Evolutionary conservation across 1,140 invertebrate genomes (phyloP), one percentile per base, ranked within the genome.

Genomic region (Limonius californicus): DNA sequence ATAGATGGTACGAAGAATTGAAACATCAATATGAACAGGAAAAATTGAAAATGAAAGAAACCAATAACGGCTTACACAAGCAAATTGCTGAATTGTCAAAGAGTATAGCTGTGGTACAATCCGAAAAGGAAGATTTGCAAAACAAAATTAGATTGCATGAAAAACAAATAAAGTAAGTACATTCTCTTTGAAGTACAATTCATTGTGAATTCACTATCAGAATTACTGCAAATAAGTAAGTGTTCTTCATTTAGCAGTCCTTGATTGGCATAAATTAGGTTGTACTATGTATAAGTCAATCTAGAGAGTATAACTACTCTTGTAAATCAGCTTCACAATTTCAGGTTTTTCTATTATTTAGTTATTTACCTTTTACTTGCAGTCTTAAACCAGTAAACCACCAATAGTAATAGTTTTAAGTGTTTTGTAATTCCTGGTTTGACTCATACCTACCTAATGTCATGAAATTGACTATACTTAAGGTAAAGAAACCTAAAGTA

Each of bases 11-110:
- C 61, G 84, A 87, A 65, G 82, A 88, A 67, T 68, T 87, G 8
- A 85, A 87, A 63, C 60, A 65, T 21, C 84, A 85, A 62, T 86
- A 87, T 61, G 81, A 83, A 15, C 68, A 71, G 6, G 86, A 87
- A 39, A 84, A 81, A 64, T 70, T 71, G 1, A 80, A 79, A 62
- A 63, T 85, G 9, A 77, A 64, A 71, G 80, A 62, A 74, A 77
- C 63, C 59, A 70, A 60, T 70, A 66, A 67, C 18, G 47, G 47
- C 3, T 61, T 81, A 2, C 80, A 68, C 68, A 79, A 68, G 68
- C 68, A 59, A 71, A 77, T 66, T 66, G 76, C 11, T 63, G 80
- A 66, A 75, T 76, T 70, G 74, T 65, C 82, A 30, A 74, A 74
- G 11, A 70, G 78, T 59, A 68, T 82, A 3, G 62, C 19, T 0